A percentile compares a stretch with the other conserved stretches of the same genome.
Conservation (phyloP, 2,113 vertebrate genomes). For the Plestiodon gilberti region DNA sequence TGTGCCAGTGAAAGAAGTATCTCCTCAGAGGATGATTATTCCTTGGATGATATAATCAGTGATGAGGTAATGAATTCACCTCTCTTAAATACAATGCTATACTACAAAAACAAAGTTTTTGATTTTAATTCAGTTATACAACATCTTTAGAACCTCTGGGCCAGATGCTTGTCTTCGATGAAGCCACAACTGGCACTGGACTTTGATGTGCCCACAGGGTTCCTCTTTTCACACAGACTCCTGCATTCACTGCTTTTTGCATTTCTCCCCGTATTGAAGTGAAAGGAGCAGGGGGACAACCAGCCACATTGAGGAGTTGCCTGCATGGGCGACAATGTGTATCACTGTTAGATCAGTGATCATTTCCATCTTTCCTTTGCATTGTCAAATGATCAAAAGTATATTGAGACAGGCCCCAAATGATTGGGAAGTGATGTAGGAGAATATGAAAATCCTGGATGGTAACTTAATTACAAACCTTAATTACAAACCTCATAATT, state of each 20-base stretch:
- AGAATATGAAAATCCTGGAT: too few species aligned
- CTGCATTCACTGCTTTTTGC: background rate
- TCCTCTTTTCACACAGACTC: background rate
- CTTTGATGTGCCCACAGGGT: too few species aligned
- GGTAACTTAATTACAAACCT: too few species aligned
- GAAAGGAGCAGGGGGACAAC: background rate
- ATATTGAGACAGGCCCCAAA: too few species aligned
- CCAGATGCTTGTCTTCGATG: background rate
- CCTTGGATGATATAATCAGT: conserved; percentile 40
- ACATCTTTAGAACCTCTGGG: conserved; percentile 9
- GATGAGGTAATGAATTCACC: conserved; percentile 60
- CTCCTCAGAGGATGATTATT: conserved; percentile 54
- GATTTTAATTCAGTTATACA: conserved; percentile 13
- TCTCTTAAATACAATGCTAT: background rate
- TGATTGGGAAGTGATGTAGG: too few species aligned
- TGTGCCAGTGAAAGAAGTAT: background rate
- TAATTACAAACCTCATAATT: too few species aligned
- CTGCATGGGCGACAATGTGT: background rate
- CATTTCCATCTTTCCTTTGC: background rate
- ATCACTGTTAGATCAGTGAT: background rate
- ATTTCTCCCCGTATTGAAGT: background rate
- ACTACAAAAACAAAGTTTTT: background rate
- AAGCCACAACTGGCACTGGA: background rate
- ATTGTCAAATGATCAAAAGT: background rate
- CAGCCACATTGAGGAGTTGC: background rate